These are phyloP conservation scores for Oeneis ivallda DNA, from an alignment of 2,888 invertebrate species.

Conservation along the genomic window DNA sequence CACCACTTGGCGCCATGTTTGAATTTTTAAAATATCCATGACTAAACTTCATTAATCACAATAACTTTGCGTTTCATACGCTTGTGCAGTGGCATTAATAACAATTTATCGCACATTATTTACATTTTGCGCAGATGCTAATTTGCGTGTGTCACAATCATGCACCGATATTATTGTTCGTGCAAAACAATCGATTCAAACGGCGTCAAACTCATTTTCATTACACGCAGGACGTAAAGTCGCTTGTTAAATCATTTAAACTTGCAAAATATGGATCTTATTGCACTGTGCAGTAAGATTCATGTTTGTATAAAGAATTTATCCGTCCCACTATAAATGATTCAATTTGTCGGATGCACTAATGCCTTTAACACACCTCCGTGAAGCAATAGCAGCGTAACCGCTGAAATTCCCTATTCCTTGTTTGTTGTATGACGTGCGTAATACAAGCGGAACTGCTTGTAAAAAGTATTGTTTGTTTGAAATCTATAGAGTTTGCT, in stretches of 20 bases:
- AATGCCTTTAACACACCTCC: too few relatives aligned
- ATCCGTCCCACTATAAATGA: too few relatives aligned
- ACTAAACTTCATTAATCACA: conserved; percentile 63
- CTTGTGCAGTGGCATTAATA: conserved; percentile 73
- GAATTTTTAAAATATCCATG: conserved; percentile 55
- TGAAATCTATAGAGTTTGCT: too few relatives aligned
- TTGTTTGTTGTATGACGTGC: too few relatives aligned
- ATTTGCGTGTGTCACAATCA: conserved; percentile 55
- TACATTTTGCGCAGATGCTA: conserved; percentile 44
- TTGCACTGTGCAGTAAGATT: conserved; percentile 1
- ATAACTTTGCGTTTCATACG: conserved; percentile 66
- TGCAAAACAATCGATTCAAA: conserved; percentile 38
- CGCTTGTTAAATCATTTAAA: conserved; percentile 18
- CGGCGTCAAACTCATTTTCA: conserved; percentile 42
- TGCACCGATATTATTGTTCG: conserved; percentile 44
- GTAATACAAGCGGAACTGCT: too few relatives aligned
- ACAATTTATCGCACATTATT: conserved; percentile 53
- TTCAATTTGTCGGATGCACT: too few relatives aligned
- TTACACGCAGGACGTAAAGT: conserved; percentile 22
- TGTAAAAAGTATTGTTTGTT: too few relatives aligned
- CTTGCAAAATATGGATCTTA: conserved; percentile 13
- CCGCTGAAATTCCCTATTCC: too few relatives aligned
- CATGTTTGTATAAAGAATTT: conserved; percentile 4
- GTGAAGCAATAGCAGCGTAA: too few relatives aligned
- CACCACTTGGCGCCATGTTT: conserved; percentile 21